Evolutionary conservation across 2,113 vertebrate genomes (phyloP).

Genomic region (Lagenorhynchus albirostris): DNA sequence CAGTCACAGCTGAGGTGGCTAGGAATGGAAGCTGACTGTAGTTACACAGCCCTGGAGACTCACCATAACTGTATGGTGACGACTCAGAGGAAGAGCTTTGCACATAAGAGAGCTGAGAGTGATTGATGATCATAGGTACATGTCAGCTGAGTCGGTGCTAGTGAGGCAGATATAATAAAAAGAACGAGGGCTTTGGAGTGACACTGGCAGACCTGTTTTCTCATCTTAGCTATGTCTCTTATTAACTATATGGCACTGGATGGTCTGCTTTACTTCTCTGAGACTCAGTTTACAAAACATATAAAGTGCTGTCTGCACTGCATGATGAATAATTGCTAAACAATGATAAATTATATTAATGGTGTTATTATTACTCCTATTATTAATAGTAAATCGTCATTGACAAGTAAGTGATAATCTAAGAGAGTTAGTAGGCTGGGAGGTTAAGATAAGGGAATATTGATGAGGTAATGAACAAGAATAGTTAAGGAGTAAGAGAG

Average conservation of each 20-base stretch:
- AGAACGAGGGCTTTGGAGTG: background rate
- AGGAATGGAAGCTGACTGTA: background rate
- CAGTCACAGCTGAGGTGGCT: background rate
- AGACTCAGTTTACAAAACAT: background rate
- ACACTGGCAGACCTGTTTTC: background rate
- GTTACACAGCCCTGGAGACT: background rate
- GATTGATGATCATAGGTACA: no score
- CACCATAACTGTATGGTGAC: background rate
- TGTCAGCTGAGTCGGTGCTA: background rate
- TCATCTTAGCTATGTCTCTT: background rate
- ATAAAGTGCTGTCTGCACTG: background rate
- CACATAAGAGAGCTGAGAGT: background rate
- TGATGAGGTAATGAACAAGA: background rate
- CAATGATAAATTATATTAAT: background rate
- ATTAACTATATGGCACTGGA: background rate
- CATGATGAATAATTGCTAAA: background rate
- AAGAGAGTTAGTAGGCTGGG: background rate
- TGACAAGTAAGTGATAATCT: background rate
- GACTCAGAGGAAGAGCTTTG: background rate
- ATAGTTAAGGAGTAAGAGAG: background rate
- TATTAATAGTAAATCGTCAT: background rate
- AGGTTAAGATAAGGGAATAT: background rate
- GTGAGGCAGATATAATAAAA: background rate
- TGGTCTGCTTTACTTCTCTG: background rate
- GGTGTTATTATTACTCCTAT: background rate